Evolutionary conservation across 2,113 vertebrate genomes (phyloP), one percentile per base, ranked within the genome.

Genomic region (Heliornis fulica): DNA sequence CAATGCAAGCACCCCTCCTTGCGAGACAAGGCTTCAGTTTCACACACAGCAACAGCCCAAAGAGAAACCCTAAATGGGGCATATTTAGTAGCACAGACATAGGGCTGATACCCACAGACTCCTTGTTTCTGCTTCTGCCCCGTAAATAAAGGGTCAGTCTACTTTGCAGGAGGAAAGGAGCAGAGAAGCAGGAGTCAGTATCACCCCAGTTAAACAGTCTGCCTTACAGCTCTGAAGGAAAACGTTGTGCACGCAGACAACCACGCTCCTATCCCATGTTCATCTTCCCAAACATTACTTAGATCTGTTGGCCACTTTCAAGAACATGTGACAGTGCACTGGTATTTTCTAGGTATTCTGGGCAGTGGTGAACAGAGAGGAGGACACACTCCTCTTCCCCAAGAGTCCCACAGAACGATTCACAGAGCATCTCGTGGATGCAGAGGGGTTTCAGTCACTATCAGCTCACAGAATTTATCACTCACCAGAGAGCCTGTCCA

Each of bases 91-190:
- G 26, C 45, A 70, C 38, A 88, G 36, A 34, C 43, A 31, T 8
- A 76, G 34, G 3, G 22, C 25, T 32, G 29, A 31, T 1, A 34
- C 13, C 36, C 45, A 13, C 0, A 40, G 36, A 17, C 0, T 10
- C 54, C 12, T 23, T 29, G 17, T 8, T 86, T 80, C 68, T 74
- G 20, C 32, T 34, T 50, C 46, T 87, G 48, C n/a, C 82, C 8
- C 5, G 22, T 7, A 36, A 64, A 17, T 8, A 3, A 19, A 45
- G 1, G 3, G 36, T 56, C 15, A 5, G 20, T 28, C 36, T 40
- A 34, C 21, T 25, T 7, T 19, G 54, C 53, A 61, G 34, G 11
- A 45, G 28, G 31, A 78, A 63, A 36, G 2, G 13, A 50, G 23
- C 45, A 69, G 66, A 68, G 59, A 12, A 79, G n/a, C 53, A n/a